Conservation (phyloP, 2,888 invertebrate genomes). For the Chloromyia formosa region DNA sequence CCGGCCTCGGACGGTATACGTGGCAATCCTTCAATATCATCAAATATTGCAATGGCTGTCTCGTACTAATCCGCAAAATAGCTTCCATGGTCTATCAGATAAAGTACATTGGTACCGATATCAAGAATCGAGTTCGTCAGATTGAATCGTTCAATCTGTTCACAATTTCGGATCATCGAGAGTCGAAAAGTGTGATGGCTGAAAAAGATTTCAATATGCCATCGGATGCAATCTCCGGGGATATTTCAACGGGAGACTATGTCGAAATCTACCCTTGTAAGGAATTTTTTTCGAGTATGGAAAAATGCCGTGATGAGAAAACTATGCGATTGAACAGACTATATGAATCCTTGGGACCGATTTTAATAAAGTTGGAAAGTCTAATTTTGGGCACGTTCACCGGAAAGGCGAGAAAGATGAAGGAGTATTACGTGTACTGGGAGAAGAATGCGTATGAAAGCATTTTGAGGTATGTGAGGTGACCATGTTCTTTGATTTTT, state of each 20-base stretch:
- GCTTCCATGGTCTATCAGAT: constrained; percentile 75
- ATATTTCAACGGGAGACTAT: not conserved
- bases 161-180: constrained; percentile 50
- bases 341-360: constrained; percentile 83
- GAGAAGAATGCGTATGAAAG: constrained; percentile 80
- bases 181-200: not conserved
- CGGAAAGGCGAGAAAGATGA: constrained; percentile 78
- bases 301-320: constrained; percentile 73
- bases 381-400: constrained; percentile 82
- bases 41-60: constrained; percentile 74
- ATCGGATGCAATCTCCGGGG: not conserved
- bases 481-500: too few relatives aligned
- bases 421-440: constrained; percentile 81
- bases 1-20: constrained; percentile 82
- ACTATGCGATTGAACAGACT: constrained; percentile 74
- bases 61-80: constrained; percentile 68
- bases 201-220: not conserved
- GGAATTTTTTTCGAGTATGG: constrained; percentile 75
- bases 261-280: constrained; percentile 54
- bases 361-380: constrained; percentile 86
- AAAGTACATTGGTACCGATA: constrained; percentile 72
- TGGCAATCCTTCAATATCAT: constrained; percentile 87
- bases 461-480: constrained; percentile 69
- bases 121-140: constrained; percentile 68
- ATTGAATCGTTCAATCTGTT: constrained; percentile 69